phyloP scores from a whole-genome alignment of 2,113 vertebrate genomes.

The western clawed frog (Xenopus tropicalis) region UCB_Xtro_10.0 CM004448.2:22289001-22289500 shows the following conservation, averaged over 20 bases:
- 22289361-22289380: neutral
- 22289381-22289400: neutral
- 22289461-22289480: neutral
- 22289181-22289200: neutral
- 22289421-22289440: neutral
- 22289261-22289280: neutral
- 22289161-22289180: neutral
- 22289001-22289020: too few relatives aligned
- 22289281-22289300: neutral
- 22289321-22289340: neutral
- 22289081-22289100: too few relatives aligned
- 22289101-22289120: too few relatives aligned
- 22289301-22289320: neutral
- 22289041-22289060: too few relatives aligned
- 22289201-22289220: neutral
- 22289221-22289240: neutral
- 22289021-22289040: too few relatives aligned
- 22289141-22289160: neutral
- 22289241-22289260: neutral
- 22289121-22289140: neutral
- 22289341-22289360: neutral
- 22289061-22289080: too few relatives aligned
- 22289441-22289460: neutral
- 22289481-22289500: neutral
- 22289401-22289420: neutral